A percentile compares a stretch with the other conserved stretches of the same genome.
Conservation (phyloP, 2,113 vertebrate species). For the Pterocles gutturalis region DNA sequence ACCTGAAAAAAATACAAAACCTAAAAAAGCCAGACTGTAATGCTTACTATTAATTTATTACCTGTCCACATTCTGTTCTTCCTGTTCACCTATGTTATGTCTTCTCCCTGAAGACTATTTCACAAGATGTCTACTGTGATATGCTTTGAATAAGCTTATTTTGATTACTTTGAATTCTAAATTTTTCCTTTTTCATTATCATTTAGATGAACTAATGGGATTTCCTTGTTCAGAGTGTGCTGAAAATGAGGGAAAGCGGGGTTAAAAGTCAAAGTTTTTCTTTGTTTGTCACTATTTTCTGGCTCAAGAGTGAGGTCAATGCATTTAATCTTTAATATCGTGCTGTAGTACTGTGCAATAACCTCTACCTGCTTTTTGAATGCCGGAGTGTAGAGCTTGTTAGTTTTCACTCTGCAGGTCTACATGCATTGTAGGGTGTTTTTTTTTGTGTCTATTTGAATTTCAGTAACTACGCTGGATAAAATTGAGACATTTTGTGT, state of each 20-base stretch:
- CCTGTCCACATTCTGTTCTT: neutral
- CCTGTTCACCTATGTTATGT: neutral
- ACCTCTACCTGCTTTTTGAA: neutral
- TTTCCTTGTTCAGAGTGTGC: neutral
- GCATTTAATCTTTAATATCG: neutral
- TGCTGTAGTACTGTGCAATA: neutral
- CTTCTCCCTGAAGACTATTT: neutral
- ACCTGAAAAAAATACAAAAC: neutral
- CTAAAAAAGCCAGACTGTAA: neutral
- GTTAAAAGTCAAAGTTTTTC: neutral
- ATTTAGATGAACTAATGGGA: neutral
- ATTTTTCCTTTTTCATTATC: neutral
- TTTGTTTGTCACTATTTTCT: neutral
- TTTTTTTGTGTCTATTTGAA: neutral
- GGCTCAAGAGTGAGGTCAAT: neutral
- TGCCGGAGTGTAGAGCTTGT: neutral
- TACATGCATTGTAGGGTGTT: rapidly evolving
- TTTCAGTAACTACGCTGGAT: neutral
- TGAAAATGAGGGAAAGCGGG: neutral
- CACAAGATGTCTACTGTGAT: neutral
- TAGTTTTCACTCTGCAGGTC: neutral
- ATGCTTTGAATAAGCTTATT: neutral
- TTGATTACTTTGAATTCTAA: neutral
- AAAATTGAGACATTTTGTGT: neutral
- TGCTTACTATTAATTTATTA: neutral